Percentiles rank a stretch among this genome's conserved stretches.
phyloP scores from a whole-genome alignment of 2,113 vertebrate species.

The Alexandromys fortis region DNA sequence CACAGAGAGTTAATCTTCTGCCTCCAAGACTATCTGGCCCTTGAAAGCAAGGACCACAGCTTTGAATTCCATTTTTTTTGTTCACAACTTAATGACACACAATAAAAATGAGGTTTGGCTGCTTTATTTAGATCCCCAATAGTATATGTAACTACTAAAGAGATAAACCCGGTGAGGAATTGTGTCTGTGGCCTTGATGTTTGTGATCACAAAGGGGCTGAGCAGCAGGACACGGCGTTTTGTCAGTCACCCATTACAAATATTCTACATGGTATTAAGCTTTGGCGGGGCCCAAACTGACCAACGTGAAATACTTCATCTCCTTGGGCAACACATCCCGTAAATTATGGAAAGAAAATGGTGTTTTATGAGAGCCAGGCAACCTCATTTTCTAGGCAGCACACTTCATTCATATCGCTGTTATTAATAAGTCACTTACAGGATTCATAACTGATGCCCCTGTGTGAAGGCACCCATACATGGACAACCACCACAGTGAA shows the following conservation, averaged over 20 bases:
- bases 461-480: slow-evolving; percentile 65
- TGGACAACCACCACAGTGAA: slow-evolving; percentile 55
- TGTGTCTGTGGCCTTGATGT: slow-evolving; percentile 74
- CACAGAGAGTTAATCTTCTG: slow-evolving; percentile 21
- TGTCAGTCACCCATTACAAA: slow-evolving; percentile 82
- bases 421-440: slow-evolving; percentile 80
- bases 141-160: slow-evolving; percentile 30
- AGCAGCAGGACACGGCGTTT: slow-evolving; percentile 66
- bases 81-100: slow-evolving; percentile 33
- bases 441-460: slow-evolving; percentile 65
- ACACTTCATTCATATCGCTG: slow-evolving; percentile 74
- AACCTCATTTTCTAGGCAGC: slow-evolving; percentile 80
- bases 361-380: slow-evolving; percentile 80
- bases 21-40: slow-evolving; percentile 51
- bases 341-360: slow-evolving; percentile 82
- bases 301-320: slow-evolving; percentile 74
- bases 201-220: slow-evolving; percentile 73
- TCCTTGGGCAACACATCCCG: slow-evolving; percentile 72
- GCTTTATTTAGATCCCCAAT: slow-evolving; percentile 33
- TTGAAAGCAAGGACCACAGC: slow-evolving; percentile 59
- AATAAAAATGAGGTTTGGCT: slow-evolving; percentile 1
- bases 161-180: slow-evolving; percentile 62
- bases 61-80: slow-evolving; percentile 39
- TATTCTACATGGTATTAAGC: slow-evolving; percentile 61
- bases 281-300: slow-evolving; percentile 64